Conservation (phyloP, 2,888 invertebrate species). For the Sarcophaga rosellei region DNA sequence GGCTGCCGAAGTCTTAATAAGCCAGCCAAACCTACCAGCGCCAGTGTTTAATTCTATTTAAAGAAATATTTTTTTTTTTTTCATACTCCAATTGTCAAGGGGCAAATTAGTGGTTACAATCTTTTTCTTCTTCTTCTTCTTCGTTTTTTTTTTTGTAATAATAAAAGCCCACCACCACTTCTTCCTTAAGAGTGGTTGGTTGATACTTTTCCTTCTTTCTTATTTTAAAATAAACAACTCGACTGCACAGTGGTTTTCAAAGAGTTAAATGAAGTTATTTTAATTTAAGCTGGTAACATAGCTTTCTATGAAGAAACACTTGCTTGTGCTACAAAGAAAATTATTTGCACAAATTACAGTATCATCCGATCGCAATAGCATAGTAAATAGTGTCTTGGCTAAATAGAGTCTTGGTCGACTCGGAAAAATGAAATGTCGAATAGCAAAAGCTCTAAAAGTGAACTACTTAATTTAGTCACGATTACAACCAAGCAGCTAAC, state of each 20-base stretch:
- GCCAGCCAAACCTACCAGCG: not conserved
- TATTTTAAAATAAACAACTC: not conserved
- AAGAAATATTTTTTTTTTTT: conserved; percentile 29
- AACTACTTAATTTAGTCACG: no score
- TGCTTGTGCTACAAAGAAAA: no score
- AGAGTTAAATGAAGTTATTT: not conserved
- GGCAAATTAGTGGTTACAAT: conserved; percentile 62
- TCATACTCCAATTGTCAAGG: conserved; percentile 43
- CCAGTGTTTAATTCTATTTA: conserved; percentile 30
- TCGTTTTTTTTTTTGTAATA: not conserved
- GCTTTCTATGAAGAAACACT: no score
- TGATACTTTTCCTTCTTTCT: not conserved
- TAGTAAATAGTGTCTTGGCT: no score
- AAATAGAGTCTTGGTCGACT: no score
- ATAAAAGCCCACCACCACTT: conserved; percentile 4
- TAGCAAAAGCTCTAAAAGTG: no score
- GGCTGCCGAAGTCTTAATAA: not conserved
- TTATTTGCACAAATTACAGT: no score
- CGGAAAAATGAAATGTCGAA: no score
- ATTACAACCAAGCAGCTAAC: no score
- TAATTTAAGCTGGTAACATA: no score
- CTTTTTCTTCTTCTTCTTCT: not conserved
- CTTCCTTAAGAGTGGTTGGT: conserved; percentile 18
- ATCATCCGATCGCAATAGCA: no score
- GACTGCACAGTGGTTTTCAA: not conserved